Conservation (phyloP, 2,888 invertebrate genomes). For the Ceratothoa steindachneri region DNA sequence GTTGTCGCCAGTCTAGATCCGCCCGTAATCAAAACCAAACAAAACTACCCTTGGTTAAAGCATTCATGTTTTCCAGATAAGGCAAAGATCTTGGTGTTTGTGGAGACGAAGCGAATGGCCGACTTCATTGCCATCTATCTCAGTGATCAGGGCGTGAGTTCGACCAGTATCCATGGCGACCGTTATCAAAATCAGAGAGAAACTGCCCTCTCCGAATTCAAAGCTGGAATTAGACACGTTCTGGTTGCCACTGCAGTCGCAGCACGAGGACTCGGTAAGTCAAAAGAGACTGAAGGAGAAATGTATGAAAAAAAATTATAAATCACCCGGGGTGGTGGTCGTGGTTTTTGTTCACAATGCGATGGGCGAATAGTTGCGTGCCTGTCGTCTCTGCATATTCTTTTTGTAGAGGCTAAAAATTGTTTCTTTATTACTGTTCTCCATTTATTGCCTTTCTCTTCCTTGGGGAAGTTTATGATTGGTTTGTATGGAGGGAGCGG, state of each 20-base stretch:
- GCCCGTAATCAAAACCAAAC: too few species aligned
- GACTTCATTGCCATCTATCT: conserved; percentile 82
- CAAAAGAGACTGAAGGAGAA: background rate
- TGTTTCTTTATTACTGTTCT: too few species aligned
- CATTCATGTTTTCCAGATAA: too few species aligned
- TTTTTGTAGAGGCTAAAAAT: too few species aligned
- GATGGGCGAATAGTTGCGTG: background rate
- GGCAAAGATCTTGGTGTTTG: conserved; percentile 67
- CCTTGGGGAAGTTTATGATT: too few species aligned
- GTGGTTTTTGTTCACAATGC: background rate
- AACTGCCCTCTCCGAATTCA: conserved; percentile 72
- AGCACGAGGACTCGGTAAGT: conserved; percentile 75
- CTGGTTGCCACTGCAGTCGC: conserved; percentile 94
- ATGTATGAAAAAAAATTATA: background rate
- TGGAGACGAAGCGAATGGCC: conserved; percentile 81
- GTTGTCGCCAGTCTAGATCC: too few species aligned
- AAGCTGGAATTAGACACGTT: conserved; percentile 68
- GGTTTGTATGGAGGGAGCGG: too few species aligned
- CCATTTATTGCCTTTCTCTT: too few species aligned
- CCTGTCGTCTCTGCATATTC: too few species aligned
- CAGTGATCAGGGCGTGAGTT: conserved; percentile 66
- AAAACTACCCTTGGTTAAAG: too few species aligned
- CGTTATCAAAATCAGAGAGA: conserved; percentile 67
- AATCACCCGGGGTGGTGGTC: background rate
- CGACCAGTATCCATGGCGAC: conserved; percentile 47